phyloP scores from a whole-genome alignment of 2,888 invertebrate genomes.

The Temnothorax unifasciatus region DNA sequence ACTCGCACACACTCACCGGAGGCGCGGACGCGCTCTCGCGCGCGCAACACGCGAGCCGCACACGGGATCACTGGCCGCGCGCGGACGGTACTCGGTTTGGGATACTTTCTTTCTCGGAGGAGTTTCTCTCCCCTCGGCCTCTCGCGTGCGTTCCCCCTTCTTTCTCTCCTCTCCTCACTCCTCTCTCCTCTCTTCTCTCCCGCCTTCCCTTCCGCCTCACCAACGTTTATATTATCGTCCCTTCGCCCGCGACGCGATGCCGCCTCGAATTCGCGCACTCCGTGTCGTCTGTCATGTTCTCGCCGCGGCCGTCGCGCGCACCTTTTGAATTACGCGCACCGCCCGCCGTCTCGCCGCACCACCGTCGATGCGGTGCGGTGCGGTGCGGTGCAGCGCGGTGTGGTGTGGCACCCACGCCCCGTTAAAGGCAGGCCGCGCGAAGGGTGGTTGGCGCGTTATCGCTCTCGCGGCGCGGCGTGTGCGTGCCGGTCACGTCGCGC shows the following conservation, averaged over 20 bases:
- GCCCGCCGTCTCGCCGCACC: conserved; percentile 51
- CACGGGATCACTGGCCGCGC: conserved; percentile 58
- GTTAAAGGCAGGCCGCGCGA: conserved; percentile 29
- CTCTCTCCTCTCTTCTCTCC: background rate
- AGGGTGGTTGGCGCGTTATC: conserved; percentile 47
- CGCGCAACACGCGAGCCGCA: conserved; percentile 53
- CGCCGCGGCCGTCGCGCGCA: conserved; percentile 44
- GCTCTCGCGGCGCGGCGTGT: conserved; percentile 9
- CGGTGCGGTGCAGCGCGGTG: conserved; percentile 24
- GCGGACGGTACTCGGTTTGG: conserved; percentile 37
- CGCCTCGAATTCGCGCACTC: conserved; percentile 54
- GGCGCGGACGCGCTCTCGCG: conserved; percentile 46
- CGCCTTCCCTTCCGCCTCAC: background rate
- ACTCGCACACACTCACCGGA: conserved; percentile 35
- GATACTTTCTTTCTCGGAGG: conserved; percentile 39
- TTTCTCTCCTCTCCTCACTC: background rate
- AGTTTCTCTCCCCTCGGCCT: conserved; percentile 21
- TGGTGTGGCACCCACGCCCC: conserved; percentile 57
- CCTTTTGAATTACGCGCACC: conserved; percentile 56
- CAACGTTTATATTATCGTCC: conserved; percentile 48
- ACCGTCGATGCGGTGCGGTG: conserved; percentile 23
- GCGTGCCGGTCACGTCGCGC: conserved; percentile 35
- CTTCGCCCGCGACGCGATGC: conserved; percentile 29
- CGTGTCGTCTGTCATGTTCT: conserved; percentile 58
- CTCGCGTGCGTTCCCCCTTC: background rate